Conservation (phyloP, 2,888 invertebrate species). For the Leucoptera coffeella region DNA sequence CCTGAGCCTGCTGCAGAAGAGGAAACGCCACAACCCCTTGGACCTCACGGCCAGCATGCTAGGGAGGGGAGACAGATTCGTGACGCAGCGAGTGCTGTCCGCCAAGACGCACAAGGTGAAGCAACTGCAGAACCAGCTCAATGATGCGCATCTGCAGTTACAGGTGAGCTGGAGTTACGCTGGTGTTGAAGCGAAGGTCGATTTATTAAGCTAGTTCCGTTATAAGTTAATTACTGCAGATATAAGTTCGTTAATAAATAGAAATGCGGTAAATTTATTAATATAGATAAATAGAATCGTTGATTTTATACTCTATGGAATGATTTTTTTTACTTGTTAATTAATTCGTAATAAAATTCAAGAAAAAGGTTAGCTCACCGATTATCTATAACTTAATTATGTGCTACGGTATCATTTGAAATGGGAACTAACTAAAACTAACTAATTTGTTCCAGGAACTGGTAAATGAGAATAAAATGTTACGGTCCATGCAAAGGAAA, state of each 20-base stretch:
- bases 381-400: too few relatives aligned
- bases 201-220: too few relatives aligned
- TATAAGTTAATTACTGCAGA: too few relatives aligned
- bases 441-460: slow-evolving; percentile 23
- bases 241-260: too few relatives aligned
- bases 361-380: too few relatives aligned
- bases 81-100: slow-evolving; percentile 63
- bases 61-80: slow-evolving; percentile 20
- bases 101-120: slow-evolving; percentile 71
- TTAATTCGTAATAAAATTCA: too few relatives aligned
- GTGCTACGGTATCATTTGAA: too few relatives aligned
- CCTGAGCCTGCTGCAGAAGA: slow-evolving; percentile 15
- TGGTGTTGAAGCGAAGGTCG: background rate
- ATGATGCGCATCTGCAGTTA: slow-evolving; percentile 72
- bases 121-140: slow-evolving; percentile 71
- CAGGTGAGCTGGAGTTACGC: slow-evolving; percentile 37
- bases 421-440: too few relatives aligned
- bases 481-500: slow-evolving; percentile 71
- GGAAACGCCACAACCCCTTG: slow-evolving; percentile 6
- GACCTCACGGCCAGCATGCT: slow-evolving; percentile 19
- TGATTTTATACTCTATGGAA: too few relatives aligned
- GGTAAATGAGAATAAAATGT: slow-evolving; percentile 64
- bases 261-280: too few relatives aligned
- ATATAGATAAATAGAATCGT: too few relatives aligned
- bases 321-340: too few relatives aligned